Evolutionary conservation across 30 jellyfish, hydroid and myxozoan species (phyloP).

Genomic region (Hydractinia echinata): DNA sequence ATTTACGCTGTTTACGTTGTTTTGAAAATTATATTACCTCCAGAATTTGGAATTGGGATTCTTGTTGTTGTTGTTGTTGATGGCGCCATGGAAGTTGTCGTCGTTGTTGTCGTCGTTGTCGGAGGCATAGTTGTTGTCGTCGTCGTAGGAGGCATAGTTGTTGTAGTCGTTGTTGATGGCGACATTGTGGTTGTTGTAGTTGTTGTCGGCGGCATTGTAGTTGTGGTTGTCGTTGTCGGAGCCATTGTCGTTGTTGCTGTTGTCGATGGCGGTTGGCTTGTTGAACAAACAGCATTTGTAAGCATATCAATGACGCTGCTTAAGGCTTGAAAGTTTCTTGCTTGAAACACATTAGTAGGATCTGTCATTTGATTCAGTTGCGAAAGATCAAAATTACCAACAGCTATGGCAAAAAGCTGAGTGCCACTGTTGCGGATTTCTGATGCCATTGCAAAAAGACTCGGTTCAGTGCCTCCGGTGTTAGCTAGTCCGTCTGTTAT

Average conservation of each 20-base stretch:
- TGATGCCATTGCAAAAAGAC: not conserved
- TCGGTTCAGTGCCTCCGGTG: not conserved
- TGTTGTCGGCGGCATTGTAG: not conserved
- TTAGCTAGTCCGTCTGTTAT: constrained; percentile 4
- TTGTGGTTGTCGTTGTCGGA: not conserved
- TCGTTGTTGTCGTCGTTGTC: no score
- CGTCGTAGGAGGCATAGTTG: constrained; percentile 6
- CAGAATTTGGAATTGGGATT: not conserved
- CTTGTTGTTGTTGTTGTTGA: not conserved
- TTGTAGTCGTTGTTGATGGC: constrained; percentile 1
- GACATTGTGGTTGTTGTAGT: not conserved
- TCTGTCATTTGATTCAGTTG: not conserved
- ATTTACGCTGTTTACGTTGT: not conserved
- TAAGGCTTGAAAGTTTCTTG: not conserved
- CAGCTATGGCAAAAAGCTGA: constrained; percentile 1
- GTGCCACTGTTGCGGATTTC: not conserved
- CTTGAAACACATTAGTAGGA: not conserved
- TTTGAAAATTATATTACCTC: no score
- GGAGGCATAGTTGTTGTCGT: no score
- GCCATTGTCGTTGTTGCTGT: not conserved
- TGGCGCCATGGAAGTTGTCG: not conserved
- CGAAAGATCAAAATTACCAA: constrained; percentile 2
- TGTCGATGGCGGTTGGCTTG: not conserved
- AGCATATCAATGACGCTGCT: not conserved
- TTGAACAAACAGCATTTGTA: not conserved